Base-by-base conservation (phyloP, 2,797 vertebrate genomes). In the Alfaro cultratus region DNA sequence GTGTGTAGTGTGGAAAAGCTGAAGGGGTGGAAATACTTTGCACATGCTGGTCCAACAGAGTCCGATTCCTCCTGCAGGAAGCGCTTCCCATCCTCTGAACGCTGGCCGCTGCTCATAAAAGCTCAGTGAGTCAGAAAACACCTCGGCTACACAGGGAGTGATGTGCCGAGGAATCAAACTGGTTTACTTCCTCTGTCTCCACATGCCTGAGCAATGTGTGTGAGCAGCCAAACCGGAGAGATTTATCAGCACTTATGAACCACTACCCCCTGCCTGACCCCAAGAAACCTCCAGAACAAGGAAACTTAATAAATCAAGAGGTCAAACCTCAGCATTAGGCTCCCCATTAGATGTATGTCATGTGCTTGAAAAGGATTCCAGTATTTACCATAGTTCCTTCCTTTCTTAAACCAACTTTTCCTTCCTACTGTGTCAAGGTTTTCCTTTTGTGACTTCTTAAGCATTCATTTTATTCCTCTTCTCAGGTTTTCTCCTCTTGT, bases 171-270 rank as follows among this genome's bases (percentile, higher is more conserved):
- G 83, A 92, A 82, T 91, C 86, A 86, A 86, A 90, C 89, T 68
- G 74, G 85, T 79, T 80, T 73, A 92, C 91, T 91, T 95, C 92
- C 93, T 92, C 80, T 86, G 87, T 83, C 86, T 87, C 84, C 92
- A 92, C 94, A 95, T 94, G 94, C 86, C 89, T 91, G 92, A 92
- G 89, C 92, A 90, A 93, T 93, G 86, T 92, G 86, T 92, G 86
- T 77, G 80, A 79, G 80, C 90, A 85, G 87, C 73, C 88, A 60
- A 81, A 55, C 78, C 75, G 34, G 87, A 81, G 76, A 90, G 90
- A 91, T 91, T 93, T 89, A 92, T 87, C 87, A 90, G 83, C 80
- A 80, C 68, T 86, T 89, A 80, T 86, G 75, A 83, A 72, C 76
- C 41, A 1, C 41, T 71, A 85, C 83, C 82, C 79, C 74, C 82